Percentiles rank a stretch among this genome's conserved stretches.
phyloP scores from a whole-genome alignment of 2,113 vertebrate species.

The Morone saxatilis region DNA sequence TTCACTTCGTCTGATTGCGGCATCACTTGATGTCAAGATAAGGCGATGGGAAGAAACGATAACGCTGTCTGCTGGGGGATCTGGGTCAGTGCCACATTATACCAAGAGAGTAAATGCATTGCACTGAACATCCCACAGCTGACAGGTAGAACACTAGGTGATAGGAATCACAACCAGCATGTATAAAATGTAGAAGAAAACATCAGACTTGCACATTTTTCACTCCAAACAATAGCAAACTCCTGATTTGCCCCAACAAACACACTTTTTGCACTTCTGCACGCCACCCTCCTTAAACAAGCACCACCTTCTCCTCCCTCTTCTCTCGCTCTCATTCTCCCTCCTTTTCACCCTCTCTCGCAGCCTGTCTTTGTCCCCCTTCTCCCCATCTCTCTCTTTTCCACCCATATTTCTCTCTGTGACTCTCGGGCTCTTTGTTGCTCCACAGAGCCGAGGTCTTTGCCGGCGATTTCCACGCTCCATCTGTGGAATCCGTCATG shows the following conservation, averaged over 20 bases:
- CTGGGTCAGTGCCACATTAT: neutral
- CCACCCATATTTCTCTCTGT: constrained; percentile 86
- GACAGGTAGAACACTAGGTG: neutral
- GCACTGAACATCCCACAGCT: neutral
- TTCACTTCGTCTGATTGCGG: neutral
- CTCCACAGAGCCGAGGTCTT: constrained; percentile 91
- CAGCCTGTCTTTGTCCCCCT: constrained; percentile 73
- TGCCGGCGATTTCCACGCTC: constrained; percentile 98
- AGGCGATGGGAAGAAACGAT: neutral
- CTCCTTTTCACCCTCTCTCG: constrained; percentile 33
- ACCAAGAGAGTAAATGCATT: neutral
- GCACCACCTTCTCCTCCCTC: constrained; percentile 65
- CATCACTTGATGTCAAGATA: constrained; percentile 34
- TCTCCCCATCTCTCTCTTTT: constrained; percentile 90
- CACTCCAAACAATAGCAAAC: neutral
- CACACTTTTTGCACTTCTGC: constrained; percentile 37
- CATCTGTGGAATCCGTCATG: constrained; percentile 99
- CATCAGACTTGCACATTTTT: constrained; percentile 8
- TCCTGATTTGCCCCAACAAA: constrained; percentile 2
- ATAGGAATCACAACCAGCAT: neutral
- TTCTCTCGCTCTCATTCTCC: constrained; percentile 72
- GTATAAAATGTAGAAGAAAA: neutral
- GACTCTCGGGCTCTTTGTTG: constrained; percentile 90
- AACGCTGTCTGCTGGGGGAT: neutral
- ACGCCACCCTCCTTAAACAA: constrained; percentile 68